Base-by-base conservation (phyloP, 2,888 invertebrate genomes). In the Omphaloscelis lunosa region DNA sequence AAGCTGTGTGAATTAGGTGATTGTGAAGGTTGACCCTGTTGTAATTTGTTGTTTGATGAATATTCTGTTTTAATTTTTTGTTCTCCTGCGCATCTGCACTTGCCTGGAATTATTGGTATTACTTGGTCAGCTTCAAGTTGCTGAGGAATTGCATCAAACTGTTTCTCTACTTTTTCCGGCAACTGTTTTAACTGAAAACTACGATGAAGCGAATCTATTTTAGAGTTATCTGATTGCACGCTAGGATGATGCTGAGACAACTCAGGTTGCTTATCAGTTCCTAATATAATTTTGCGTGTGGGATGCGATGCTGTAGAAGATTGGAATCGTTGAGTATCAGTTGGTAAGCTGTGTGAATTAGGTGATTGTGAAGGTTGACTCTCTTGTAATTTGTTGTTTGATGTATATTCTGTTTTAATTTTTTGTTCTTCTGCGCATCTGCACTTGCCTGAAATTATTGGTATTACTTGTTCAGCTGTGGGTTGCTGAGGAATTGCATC, bases 31-130 rank as follows among this genome's bases (percentile, higher is more conserved):
- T 53, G 53, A 53, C n/a, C 9, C 17, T 34, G 27, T 29, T 62
- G 29, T 41, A 62, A 29, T 62, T 29, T 72, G 15, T 29, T 72
- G 4, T 20, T 62, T 62, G n/a, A 29, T 66, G 45, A 56, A 66
- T 29, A 1, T 9, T 66, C 53, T 59, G 45, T 66, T 66, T n/a
- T 27, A 1, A 34, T 2, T 17, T 53, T 56, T 62, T 15, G 15
- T 11, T n/a, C 58, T 23, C 17, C n/a, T 63, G 41, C 39, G 41
- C 62, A 67, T 48, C 11, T 72, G 56, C 68, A 63, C 15, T 3
- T 68, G 9, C 53, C 68, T 45, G 65, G 15, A 78, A 73, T 45
- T 2, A 68, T 69, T 65, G 62, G 41, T 45, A 29, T 62, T 65
- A 41, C 11, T 74, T 23, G 27, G 20, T 48, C 59, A 71, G 34